Conservation (phyloP, 2,888 invertebrate species). For the Harpalus rubripes region DNA sequence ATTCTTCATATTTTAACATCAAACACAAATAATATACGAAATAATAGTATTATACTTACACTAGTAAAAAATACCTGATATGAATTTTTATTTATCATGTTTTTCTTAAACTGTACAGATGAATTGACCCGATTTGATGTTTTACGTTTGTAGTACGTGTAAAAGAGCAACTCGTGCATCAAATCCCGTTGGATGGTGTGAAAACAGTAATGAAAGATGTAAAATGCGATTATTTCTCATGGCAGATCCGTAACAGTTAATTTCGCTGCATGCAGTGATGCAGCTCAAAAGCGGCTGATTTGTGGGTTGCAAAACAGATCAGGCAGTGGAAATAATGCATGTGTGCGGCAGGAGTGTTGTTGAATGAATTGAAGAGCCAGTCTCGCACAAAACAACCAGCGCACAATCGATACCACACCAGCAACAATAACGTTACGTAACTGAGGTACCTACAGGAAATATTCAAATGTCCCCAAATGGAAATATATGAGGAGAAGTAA, state of each 20-base stretch:
- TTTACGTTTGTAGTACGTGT: not conserved
- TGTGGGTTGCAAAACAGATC: conserved; percentile 35
- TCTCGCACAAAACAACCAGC: conserved; percentile 12
- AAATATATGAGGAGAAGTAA: conserved; percentile 70
- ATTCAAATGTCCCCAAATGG: conserved; percentile 70
- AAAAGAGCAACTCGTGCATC: not conserved
- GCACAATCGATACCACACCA: conserved; percentile 18
- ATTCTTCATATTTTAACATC: no score
- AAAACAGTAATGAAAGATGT: conserved; percentile 10
- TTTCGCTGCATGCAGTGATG: conserved; percentile 18
- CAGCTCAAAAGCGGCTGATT: conserved; percentile 16
- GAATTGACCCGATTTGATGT: not conserved
- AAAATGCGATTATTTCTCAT: conserved; percentile 1
- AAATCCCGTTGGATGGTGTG: not conserved
- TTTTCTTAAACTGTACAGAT: no score
- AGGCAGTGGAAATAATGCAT: conserved; percentile 36
- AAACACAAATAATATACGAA: no score
- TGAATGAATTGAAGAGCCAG: conserved; percentile 43
- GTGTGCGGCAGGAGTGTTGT: conserved; percentile 18
- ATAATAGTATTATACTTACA: no score
- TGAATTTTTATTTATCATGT: no score
- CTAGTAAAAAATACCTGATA: no score
- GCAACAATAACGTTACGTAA: not conserved
- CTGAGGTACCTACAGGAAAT: conserved; percentile 60
- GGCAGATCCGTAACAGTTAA: conserved; percentile 7